Evolutionary conservation across 2,888 invertebrate genomes (phyloP), one percentile per base, ranked within the genome.

Genomic region (Dicranocentrus wangi): DNA sequence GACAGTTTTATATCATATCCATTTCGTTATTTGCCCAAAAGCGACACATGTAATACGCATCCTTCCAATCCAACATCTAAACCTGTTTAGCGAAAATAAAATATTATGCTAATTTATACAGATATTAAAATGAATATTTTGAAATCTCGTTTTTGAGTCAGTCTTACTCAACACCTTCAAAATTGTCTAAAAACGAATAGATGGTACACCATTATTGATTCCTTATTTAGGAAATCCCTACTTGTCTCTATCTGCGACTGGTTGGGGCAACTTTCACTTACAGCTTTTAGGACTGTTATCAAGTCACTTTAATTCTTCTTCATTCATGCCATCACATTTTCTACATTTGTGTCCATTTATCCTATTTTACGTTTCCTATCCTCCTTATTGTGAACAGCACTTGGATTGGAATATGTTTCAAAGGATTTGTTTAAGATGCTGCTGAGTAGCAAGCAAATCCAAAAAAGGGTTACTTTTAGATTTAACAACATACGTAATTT

Each of bases 201-300:
- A 1, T 55, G 13, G 55, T 23, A 13, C 3, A 55, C 55, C 8
- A 55, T 1, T 15, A 55, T 55, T 23, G 70, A 81, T 71, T 82
- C 84, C 84, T 69, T 81, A 82, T 82, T 81, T 82, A 82, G 81
- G 78, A 69, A 82, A 80, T 42, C 63, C 71, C 72, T 61, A 7
- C 15, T 47, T 7, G 51, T n/a, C n/a, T n/a, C n/a, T 13, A 39
- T 39, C 39, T 39, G 39, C 13, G 55, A 51, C 0, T 53, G 13
- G 19, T 21, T 60, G 27, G 27, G 17, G 32, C 61, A 72, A 72
- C 72, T 72, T 72, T 72, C 72, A 72, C 72, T 61, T 61, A n/a
- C 58, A 72, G 47, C 21, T 28, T 61, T 47, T n/a, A n/a, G n/a
- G n/a, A n/a, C n/a, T n/a, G n/a, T n/a, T n/a, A n/a, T n/a, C n/a